Evolutionary conservation across 2,113 vertebrate genomes (phyloP).

Genomic region (Platichthys stellatus): DNA sequence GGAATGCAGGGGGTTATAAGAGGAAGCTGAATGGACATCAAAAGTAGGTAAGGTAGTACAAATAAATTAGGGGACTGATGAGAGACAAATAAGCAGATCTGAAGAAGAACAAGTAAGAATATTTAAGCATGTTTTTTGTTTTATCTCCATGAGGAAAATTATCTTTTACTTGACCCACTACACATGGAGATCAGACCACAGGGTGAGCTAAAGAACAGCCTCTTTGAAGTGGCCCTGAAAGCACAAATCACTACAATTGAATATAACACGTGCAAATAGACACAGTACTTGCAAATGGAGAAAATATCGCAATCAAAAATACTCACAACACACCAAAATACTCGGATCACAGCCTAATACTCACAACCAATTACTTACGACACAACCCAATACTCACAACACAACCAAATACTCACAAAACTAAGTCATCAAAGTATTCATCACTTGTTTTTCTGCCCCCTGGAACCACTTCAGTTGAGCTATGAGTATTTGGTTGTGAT

Average conservation of each 20-base stretch:
- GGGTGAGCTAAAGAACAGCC: conserved; percentile 31
- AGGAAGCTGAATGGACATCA: conserved; percentile 24
- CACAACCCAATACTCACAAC: no score
- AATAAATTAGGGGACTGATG: conserved; percentile 21
- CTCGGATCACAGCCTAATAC: no score
- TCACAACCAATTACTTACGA: no score
- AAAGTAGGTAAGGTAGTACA: not conserved
- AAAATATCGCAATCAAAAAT: no score
- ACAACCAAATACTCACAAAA: no score
- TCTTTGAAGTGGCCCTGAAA: conserved; percentile 4
- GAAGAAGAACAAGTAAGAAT: conserved; percentile 49
- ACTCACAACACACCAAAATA: no score
- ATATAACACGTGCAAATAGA: not conserved
- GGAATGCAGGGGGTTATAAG: conserved; percentile 4
- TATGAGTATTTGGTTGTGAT: no score
- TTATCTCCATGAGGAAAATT: conserved; percentile 46
- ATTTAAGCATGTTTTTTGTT: conserved; percentile 53
- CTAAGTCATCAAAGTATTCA: no score
- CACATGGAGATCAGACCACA: conserved; percentile 31
- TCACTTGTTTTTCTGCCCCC: no score
- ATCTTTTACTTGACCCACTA: conserved; percentile 36
- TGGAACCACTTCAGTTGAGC: no score
- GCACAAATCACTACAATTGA: not conserved
- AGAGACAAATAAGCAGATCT: conserved; percentile 39
- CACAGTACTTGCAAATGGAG: no score